Evolutionary conservation across 2,113 vertebrate species (phyloP).

Genomic region (Mixornis gularis): DNA sequence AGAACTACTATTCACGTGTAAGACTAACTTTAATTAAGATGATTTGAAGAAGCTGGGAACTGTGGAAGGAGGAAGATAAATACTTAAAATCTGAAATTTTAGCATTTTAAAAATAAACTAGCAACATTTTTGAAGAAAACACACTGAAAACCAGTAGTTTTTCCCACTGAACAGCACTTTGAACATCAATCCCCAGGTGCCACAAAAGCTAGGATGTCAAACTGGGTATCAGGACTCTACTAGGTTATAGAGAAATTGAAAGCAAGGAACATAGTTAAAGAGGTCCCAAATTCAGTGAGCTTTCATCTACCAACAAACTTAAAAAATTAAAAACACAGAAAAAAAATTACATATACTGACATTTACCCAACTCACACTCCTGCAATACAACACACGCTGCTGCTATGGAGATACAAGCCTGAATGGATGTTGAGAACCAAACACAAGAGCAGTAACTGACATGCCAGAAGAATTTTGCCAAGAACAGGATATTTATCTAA

Average conservation of each 20-base stretch:
- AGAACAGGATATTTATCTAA: neutral
- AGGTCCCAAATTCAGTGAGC: neutral
- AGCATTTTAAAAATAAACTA: neutral
- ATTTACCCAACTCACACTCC: neutral
- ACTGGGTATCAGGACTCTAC: neutral
- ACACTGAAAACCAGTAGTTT: neutral
- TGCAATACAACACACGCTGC: neutral
- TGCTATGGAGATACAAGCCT: neutral
- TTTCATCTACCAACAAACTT: neutral
- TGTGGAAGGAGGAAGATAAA: neutral
- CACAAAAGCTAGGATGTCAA: neutral
- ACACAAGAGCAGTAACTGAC: neutral
- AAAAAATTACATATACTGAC: neutral
- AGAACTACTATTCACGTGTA: neutral
- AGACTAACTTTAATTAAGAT: neutral
- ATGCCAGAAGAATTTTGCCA: neutral
- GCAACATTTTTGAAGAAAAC: neutral
- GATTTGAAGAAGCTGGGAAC: neutral
- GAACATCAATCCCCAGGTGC: neutral
- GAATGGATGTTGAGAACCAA: neutral
- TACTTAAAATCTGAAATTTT: neutral
- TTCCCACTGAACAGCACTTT: neutral
- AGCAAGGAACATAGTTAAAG: neutral
- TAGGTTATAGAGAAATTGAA: neutral
- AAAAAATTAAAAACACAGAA: neutral